Percentiles rank a stretch among this genome's conserved stretches.
phyloP scores from a whole-genome alignment of 23 tunicate genomes.

The Halocynthia roretzi region DNA sequence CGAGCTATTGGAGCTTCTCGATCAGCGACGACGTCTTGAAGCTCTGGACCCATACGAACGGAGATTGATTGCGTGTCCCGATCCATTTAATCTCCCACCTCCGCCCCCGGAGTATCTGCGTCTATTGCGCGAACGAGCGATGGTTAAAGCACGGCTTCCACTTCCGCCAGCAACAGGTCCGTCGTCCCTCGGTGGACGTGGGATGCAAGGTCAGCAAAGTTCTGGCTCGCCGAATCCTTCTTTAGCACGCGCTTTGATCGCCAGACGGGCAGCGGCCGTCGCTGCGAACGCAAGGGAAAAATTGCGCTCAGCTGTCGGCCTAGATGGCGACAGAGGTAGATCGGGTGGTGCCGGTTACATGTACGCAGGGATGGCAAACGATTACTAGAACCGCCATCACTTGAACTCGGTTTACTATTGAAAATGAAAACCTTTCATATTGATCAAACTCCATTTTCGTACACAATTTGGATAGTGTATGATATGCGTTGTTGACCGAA shows the following conservation, averaged over 20 bases:
- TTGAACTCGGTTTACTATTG: too few relatives aligned
- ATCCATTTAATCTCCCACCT: slow-evolving; percentile 85
- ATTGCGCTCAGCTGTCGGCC: slow-evolving; percentile 12
- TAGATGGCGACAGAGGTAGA: slow-evolving; percentile 12
- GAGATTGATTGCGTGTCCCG: slow-evolving; percentile 74
- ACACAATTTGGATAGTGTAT: too few relatives aligned
- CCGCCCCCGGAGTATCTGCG: slow-evolving; percentile 93
- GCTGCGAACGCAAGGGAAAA: slow-evolving; percentile 40
- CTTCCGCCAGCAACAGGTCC: slow-evolving; percentile 48
- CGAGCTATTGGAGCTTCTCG: slow-evolving; percentile 77
- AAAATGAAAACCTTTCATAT: too few relatives aligned
- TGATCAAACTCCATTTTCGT: too few relatives aligned
- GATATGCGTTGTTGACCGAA: too few relatives aligned
- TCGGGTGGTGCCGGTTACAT: slow-evolving; percentile 3
- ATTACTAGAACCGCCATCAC: too few relatives aligned
- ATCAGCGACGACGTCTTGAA: slow-evolving; percentile 79
- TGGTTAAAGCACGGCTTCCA: slow-evolving; percentile 77
- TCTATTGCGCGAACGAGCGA: slow-evolving; percentile 67
- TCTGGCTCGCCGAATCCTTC: slow-evolving; percentile 66
- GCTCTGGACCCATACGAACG: slow-evolving; percentile 85
- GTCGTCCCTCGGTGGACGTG: slow-evolving; percentile 22
- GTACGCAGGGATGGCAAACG: slow-evolving; percentile 1
- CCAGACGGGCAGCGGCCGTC: slow-evolving; percentile 76
- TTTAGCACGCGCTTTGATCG: slow-evolving; percentile 62
- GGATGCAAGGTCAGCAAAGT: slow-evolving; percentile 53